Evolutionary conservation across 2,888 invertebrate genomes (phyloP).

Genomic region (Hypolimnas misippus): DNA sequence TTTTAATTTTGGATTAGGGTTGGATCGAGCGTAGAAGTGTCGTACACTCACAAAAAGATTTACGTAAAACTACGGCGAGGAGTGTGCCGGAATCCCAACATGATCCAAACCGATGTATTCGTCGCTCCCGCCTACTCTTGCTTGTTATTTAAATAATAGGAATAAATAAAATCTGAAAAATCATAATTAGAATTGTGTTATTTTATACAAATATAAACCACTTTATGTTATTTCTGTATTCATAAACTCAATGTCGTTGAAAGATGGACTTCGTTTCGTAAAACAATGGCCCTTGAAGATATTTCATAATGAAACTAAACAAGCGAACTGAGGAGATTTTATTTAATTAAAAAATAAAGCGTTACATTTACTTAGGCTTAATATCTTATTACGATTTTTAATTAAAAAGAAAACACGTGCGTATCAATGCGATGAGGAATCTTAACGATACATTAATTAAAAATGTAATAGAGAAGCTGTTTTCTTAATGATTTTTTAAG

Average conservation of each 20-base stretch:
- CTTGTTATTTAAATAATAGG: too few species aligned
- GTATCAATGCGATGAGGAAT: background rate
- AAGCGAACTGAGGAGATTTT: background rate
- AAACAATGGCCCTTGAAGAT: background rate
- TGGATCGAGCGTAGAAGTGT: too few species aligned
- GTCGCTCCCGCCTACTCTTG: too few species aligned
- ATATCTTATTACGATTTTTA: background rate
- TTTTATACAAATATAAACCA: too few species aligned
- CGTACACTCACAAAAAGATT: too few species aligned
- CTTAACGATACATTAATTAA: slow-evolving; percentile 15
- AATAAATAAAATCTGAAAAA: too few species aligned
- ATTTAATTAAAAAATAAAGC: background rate
- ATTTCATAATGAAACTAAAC: background rate
- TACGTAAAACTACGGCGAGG: too few species aligned
- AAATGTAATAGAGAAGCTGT: slow-evolving; percentile 10
- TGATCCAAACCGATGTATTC: too few species aligned
- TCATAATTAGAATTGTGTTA: too few species aligned
- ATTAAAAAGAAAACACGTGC: slow-evolving; percentile 15
- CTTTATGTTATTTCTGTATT: background rate
- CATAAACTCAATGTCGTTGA: background rate
- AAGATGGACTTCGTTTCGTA: background rate
- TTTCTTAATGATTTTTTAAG: slow-evolving; percentile 4
- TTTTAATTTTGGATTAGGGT: too few species aligned
- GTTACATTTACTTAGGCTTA: background rate
- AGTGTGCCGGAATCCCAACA: too few species aligned